Conservation (phyloP, 2,113 vertebrate species). For the Xyliphius kryptos region DNA sequence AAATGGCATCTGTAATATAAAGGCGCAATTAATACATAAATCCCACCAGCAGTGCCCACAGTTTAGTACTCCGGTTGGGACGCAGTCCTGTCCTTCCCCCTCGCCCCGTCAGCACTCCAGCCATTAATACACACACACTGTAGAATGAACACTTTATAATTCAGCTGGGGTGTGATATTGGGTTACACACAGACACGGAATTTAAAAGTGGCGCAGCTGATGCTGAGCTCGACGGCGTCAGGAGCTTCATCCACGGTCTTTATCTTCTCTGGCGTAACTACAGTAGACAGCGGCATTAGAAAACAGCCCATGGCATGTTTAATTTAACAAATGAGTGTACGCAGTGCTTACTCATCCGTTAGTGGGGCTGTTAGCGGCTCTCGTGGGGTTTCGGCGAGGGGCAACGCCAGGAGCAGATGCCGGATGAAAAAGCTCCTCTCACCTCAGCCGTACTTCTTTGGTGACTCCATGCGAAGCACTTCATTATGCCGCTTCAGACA, state of each 20-base stretch:
- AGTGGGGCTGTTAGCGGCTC: constrained; percentile 31
- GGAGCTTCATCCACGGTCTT: background rate
- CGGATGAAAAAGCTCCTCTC: constrained; percentile 34
- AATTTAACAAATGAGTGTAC: constrained; percentile 28
- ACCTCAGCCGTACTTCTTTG: constrained; percentile 22
- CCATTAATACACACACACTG: no score
- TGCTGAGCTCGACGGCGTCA: background rate
- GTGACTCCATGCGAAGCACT: constrained; percentile 22
- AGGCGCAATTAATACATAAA: no score
- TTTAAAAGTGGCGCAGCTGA: background rate
- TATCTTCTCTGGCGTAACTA: background rate
- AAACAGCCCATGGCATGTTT: constrained; percentile 33
- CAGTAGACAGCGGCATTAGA: constrained; percentile 7
- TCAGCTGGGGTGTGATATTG: background rate
- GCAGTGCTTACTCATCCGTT: constrained; percentile 37
- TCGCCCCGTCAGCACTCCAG: no score
- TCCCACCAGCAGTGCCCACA: no score
- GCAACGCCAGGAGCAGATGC: constrained; percentile 21
- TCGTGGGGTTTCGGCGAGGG: constrained; percentile 30
- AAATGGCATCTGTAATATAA: no score
- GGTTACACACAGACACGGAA: background rate
- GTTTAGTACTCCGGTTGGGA: no score
- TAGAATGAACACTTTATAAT: background rate
- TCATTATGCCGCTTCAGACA: constrained; percentile 39
- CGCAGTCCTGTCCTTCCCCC: no score